Percentiles rank a stretch among this genome's conserved stretches.
phyloP scores from a whole-genome alignment of 1,140 invertebrate genomes.

The Drosophila pseudoobscura region DNA sequence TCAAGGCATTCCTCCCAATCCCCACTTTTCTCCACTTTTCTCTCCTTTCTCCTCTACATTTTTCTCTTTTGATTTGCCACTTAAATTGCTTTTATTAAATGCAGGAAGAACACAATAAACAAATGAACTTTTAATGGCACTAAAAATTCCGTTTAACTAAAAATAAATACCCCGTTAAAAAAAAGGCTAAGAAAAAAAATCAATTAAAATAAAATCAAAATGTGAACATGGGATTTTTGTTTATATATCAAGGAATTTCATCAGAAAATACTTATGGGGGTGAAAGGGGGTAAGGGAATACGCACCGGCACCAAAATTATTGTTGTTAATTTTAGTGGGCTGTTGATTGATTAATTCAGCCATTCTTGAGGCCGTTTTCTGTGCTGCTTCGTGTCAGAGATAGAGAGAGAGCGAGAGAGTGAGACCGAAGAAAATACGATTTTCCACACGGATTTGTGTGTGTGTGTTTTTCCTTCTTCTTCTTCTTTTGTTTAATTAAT shows the following conservation, averaged over 20 bases:
- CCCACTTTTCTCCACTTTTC: neutral
- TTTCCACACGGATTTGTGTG: too few relatives aligned
- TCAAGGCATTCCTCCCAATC: too few relatives aligned
- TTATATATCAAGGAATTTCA: constrained; percentile 21
- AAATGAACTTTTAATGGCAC: constrained; percentile 34
- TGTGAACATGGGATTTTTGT: constrained; percentile 33
- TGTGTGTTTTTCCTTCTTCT: neutral
- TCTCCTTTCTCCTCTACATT: neutral
- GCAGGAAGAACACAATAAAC: constrained; percentile 31
- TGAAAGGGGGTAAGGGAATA: constrained; percentile 40
- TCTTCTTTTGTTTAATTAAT: constrained; percentile 16
- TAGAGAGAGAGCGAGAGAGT: neutral
- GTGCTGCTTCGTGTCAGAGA: constrained; percentile 7
- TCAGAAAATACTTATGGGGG: neutral
- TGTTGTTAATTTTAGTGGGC: constrained; percentile 78
- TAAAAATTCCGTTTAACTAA: constrained; percentile 30
- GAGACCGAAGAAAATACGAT: constrained; percentile 6
- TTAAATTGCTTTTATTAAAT: constrained; percentile 38
- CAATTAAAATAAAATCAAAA: constrained; percentile 24
- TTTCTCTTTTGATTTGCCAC: constrained; percentile 1
- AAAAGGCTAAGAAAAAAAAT: constrained; percentile 21
- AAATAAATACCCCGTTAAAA: constrained; percentile 32
- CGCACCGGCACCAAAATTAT: constrained; percentile 77
- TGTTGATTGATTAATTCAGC: constrained; percentile 74
- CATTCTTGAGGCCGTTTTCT: constrained; percentile 63